Conservation (phyloP, 2,797 vertebrate genomes). For the Pipistrellus pygmaeus region DNA sequence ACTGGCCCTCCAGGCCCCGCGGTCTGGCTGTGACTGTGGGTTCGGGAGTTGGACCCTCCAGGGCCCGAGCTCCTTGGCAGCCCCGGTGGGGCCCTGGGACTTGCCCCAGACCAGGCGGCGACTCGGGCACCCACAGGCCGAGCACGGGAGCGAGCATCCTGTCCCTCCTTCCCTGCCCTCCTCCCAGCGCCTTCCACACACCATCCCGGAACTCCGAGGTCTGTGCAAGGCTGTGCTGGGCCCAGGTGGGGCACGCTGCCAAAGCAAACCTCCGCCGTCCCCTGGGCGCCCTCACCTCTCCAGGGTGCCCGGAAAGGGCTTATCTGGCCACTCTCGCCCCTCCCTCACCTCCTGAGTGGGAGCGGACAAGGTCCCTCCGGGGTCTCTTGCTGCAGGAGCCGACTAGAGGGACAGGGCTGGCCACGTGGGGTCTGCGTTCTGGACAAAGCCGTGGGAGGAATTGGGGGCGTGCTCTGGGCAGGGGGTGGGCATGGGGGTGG, state of each 20-base stretch:
- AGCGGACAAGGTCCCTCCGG: not conserved
- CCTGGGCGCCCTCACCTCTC: not conserved
- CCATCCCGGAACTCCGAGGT: conserved; percentile 66
- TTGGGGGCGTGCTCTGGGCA: not conserved
- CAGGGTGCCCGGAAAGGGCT: conserved; percentile 40
- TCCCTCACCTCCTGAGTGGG: not conserved
- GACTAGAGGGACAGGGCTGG: not conserved
- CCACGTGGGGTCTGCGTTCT: not conserved
- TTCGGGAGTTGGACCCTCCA: not conserved
- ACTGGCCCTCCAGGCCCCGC: not conserved
- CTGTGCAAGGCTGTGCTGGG: conserved; percentile 73
- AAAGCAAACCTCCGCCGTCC: conserved; percentile 72
- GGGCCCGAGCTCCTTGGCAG: not conserved
- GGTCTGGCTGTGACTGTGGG: not conserved
- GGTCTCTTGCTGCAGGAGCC: not conserved
- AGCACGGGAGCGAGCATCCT: not conserved
- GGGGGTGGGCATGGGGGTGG: not conserved
- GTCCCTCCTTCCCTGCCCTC: conserved; percentile 37
- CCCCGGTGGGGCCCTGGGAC: not conserved
- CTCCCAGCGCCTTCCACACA: conserved; percentile 60
- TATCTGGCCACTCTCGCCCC: not conserved
- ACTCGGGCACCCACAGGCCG: not conserved
- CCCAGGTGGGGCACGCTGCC: conserved; percentile 69
- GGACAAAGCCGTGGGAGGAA: not conserved
- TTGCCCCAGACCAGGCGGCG: not conserved